Evolutionary conservation across 2,113 vertebrate genomes (phyloP), one percentile per base, ranked within the genome.

Genomic region (Nycticorax nycticorax): DNA sequence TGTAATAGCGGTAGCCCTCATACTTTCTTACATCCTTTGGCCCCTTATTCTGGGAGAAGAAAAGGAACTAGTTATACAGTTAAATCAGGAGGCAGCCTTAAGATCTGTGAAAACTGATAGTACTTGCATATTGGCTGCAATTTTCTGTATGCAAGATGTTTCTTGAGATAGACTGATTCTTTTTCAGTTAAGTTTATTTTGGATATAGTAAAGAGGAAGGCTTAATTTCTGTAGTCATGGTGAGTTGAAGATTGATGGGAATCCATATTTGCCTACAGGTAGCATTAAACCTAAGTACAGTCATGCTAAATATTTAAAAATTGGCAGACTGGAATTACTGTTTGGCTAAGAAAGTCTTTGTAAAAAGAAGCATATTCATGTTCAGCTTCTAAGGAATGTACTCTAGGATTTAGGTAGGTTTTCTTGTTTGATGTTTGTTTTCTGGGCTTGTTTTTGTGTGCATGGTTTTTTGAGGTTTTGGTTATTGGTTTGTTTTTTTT

Each of bases 221-320:
- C 39, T 68, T 89, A 66, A 92, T 87, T 89, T 88, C 66, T 92
- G 22, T 76, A 57, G 80, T 76, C 5, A 4, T 9, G 37, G 69
- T 50, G 77, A 89, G 77, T 48, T 91, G 63, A 69, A 83, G 88
- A 89, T 76, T 93, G 81, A 87, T 35, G 72, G 53, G 33, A 78
- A 88, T 93, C 57, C 66, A 27, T 95, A 84, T 91, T 88, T 93
- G 86, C 86, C 89, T 93, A 50, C 77, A 96, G 91, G 89, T 92
- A 93, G 77, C 45, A 68, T 91, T 93, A 92, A 89, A 73, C 20
- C 96, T 5, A 97, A 98, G 47, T 98, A 98, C 9, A 98, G 97
- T 96, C 97, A 96, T 4, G 30, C 64, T 59, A 87, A 93, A 28
- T 14, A 32, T 82, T 92, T 89, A 76, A 77, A 79, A 69, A 52